Evolutionary conservation across 2,113 vertebrate genomes (phyloP).

Genomic region (Hirundichthys speculiger): DNA sequence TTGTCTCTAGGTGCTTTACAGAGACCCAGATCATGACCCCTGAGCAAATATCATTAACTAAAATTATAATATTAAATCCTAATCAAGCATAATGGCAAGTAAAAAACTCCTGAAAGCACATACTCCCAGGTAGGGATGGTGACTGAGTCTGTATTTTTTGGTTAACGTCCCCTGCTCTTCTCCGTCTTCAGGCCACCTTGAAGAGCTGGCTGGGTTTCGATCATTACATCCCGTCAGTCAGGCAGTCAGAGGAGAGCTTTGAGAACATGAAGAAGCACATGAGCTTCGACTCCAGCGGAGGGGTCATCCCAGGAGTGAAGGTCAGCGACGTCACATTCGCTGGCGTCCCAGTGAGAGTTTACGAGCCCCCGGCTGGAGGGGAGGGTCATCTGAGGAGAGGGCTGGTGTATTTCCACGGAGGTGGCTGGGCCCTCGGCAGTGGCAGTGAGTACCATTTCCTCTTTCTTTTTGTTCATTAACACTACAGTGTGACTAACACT

Average conservation of each 20-base stretch:
- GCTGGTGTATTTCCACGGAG: slow-evolving; percentile 90
- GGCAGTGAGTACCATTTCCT: slow-evolving; percentile 83
- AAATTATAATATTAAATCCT: too few relatives aligned
- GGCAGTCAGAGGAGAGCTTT: slow-evolving; percentile 69
- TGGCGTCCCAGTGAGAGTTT: slow-evolving; percentile 89
- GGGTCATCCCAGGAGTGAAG: slow-evolving; percentile 73
- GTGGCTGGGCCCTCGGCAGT: slow-evolving; percentile 91
- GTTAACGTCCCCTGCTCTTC: background rate
- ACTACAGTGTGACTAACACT: too few relatives aligned
- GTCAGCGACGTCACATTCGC: slow-evolving; percentile 86
- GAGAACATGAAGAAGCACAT: slow-evolving; percentile 54
- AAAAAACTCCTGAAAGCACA: too few relatives aligned
- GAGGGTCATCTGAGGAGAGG: slow-evolving; percentile 82
- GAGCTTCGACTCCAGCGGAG: slow-evolving; percentile 1
- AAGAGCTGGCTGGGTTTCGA: slow-evolving; percentile 83
- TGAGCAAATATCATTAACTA: too few relatives aligned
- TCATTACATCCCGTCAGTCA: slow-evolving; percentile 80
- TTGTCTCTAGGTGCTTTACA: too few relatives aligned
- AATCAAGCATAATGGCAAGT: too few relatives aligned
- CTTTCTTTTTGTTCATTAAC: too few relatives aligned
- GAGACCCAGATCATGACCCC: too few relatives aligned
- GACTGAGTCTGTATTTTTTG: background rate
- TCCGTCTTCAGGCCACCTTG: slow-evolving; percentile 79
- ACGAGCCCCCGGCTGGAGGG: slow-evolving; percentile 78
- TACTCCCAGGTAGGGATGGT: too few relatives aligned